Evolutionary conservation across 2,888 invertebrate species (phyloP), one percentile per base, ranked within the genome.

Genomic region (Eupeodes luniger): DNA sequence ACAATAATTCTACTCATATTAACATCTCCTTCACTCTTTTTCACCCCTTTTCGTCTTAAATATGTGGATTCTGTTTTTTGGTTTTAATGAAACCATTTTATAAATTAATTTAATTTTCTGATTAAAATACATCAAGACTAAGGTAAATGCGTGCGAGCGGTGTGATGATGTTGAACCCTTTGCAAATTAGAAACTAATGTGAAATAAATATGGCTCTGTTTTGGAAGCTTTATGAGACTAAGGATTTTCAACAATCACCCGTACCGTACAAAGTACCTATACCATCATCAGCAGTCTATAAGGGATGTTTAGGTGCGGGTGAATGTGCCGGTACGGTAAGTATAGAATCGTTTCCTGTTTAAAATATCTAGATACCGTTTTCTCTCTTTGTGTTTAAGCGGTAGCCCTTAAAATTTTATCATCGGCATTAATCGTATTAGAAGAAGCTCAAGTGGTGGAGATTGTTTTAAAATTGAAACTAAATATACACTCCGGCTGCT

Each of bases 31-130:
- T 19, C 5, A 5, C 5, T 55, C 53, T 0, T 11, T 55, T 10
- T 55, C 67, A 9, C 12, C 44, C 14, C 14, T 5, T 7, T 12
- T 36, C 1, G 47, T 2, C 36, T 51, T 53, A 49, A 14, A n/a
- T 53, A 51, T 59, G 49, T 67, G 59, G 61, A 77, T 59, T 69
- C 19, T 27, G 47, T 78, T 86, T 76, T 86, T 79, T 74, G 14
- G 67, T 84, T 78, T 77, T 69, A 88, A 85, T 85, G 82, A 88
- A 85, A 88, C 85, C 88, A 81, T 88, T 85, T 78, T 75, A 69
- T 81, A 81, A 88, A 88, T 88, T 88, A 81, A 88, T 81, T 85
- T 88, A 85, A 88, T 85, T 84, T 85, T 88, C 88, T 88, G 88
- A 88, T 85, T 88, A 88, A 85, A 88, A 74, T 74, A 62, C 44